Percentiles rank a stretch among this genome's conserved stretches.
Evolutionary conservation across 2,797 vertebrate species (phyloP).

Genomic region (Artibeus lituratus): DNA sequence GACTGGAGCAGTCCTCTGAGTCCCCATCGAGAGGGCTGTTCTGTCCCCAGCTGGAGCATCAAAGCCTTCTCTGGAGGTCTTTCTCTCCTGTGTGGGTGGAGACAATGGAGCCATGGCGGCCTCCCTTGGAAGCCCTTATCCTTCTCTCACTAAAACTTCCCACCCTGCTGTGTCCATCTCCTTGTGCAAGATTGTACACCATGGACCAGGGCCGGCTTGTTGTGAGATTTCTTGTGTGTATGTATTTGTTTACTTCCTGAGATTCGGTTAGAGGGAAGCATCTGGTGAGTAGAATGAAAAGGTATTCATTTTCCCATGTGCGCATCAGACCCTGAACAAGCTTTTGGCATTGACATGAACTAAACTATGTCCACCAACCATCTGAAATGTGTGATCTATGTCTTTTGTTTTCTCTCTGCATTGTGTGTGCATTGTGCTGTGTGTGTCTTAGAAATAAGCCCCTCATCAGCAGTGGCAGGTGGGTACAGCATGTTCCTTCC

Average conservation of each 20-base stretch:
- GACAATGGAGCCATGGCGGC: not conserved
- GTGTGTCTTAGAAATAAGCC: slow-evolving; percentile 82
- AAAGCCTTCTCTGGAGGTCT: not conserved
- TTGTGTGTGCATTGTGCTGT: slow-evolving; percentile 79
- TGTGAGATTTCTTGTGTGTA: not conserved
- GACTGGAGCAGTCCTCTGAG: not conserved
- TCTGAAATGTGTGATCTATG: slow-evolving; percentile 80
- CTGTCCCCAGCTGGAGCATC: not conserved
- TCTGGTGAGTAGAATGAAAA: not conserved
- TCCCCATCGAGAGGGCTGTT: not conserved
- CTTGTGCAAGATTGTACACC: slow-evolving; percentile 6
- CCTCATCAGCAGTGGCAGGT: slow-evolving; percentile 79
- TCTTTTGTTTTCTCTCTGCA: slow-evolving; percentile 75
- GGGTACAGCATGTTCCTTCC: slow-evolving; percentile 78
- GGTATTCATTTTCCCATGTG: not conserved
- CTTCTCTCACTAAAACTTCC: not conserved
- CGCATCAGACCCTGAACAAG: slow-evolving; percentile 35
- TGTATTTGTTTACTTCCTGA: slow-evolving; percentile 4
- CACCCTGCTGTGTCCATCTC: not conserved
- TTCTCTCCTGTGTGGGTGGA: not conserved
- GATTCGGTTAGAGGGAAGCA: not conserved
- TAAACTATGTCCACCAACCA: slow-evolving; percentile 73
- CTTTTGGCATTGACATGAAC: slow-evolving; percentile 50
- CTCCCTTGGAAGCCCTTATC: not conserved
- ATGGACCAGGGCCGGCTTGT: not conserved